A percentile compares a stretch with the other conserved stretches of the same genome.
phyloP scores from a whole-genome alignment of 2,797 vertebrate genomes.

The Fringilla coelebs region DNA sequence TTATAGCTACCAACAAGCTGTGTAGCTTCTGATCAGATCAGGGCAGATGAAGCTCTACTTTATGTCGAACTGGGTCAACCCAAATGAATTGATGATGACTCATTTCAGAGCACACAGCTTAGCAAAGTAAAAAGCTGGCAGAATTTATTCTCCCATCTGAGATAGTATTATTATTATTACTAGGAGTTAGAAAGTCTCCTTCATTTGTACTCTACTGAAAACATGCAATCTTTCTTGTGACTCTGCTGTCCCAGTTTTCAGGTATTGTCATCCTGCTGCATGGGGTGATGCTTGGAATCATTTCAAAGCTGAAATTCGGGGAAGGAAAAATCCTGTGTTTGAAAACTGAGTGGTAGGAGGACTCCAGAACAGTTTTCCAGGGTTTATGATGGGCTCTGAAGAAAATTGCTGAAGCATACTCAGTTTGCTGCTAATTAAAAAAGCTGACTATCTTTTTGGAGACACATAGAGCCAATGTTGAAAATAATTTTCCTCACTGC shows the following conservation, averaged over 20 bases:
- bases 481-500: not conserved
- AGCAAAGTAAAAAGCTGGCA: not conserved
- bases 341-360: not conserved
- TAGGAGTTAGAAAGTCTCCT: not conserved
- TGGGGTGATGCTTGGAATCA: not conserved
- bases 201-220: conserved; percentile 13
- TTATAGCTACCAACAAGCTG: not conserved
- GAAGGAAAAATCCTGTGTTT: conserved; percentile 11
- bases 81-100: conserved; percentile 15
- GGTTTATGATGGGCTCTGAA: not conserved
- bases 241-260: conserved; percentile 32
- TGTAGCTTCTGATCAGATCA: not conserved
- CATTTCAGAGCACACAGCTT: not conserved
- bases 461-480: not conserved
- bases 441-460: not conserved
- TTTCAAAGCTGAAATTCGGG: conserved; percentile 35
- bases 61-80: conserved; percentile 1
- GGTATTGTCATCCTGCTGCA: conserved; percentile 37
- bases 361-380: not conserved
- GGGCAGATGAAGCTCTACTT: not conserved
- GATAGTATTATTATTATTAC: not conserved
- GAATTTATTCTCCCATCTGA: not conserved
- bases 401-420: not conserved
- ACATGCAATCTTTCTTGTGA: conserved; percentile 6
- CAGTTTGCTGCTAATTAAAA: not conserved